Evolutionary conservation across 2,888 invertebrate species (phyloP).

Genomic region (Philaethria dido): DNA sequence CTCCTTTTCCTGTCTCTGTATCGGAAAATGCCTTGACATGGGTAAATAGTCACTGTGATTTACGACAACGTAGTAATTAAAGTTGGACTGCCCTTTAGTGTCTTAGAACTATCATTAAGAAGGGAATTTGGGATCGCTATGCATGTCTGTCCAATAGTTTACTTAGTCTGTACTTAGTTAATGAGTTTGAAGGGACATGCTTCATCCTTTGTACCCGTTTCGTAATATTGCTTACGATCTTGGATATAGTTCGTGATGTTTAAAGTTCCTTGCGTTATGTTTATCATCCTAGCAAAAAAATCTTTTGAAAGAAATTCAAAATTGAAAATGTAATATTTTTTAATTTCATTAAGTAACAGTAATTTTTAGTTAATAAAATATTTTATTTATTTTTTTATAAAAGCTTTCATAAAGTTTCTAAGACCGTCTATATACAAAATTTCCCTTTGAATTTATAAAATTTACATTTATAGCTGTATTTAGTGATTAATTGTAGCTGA

Average conservation of each 20-base stretch:
- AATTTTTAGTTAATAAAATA: not conserved
- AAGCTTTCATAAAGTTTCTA: not conserved
- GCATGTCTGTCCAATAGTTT: slow-evolving; percentile 32
- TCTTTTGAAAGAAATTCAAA: not conserved
- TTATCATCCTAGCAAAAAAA: not conserved
- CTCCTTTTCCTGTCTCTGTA: not conserved
- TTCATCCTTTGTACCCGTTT: slow-evolving; percentile 23
- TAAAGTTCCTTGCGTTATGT: slow-evolving; percentile 1
- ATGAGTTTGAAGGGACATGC: slow-evolving; percentile 40
- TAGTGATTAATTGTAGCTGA: slow-evolving; percentile 13
- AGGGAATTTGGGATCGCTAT: slow-evolving; percentile 23
- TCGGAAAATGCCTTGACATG: slow-evolving; percentile 7
- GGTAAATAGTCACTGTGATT: slow-evolving; percentile 21
- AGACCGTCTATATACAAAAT: not conserved
- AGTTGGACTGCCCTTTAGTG: slow-evolving; percentile 13
- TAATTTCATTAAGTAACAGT: not conserved
- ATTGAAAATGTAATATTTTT: not conserved
- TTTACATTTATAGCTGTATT: slow-evolving; percentile 13
- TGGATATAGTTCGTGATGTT: slow-evolving; percentile 9
- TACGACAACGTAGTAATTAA: slow-evolving; percentile 22
- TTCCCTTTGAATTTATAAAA: slow-evolving; percentile 3
- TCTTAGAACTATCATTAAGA: slow-evolving; percentile 22
- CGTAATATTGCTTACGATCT: slow-evolving; percentile 18
- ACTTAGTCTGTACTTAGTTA: slow-evolving; percentile 36
- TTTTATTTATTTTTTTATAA: not conserved